Evolutionary conservation across 2,888 invertebrate genomes (phyloP).

Genomic region (Bellardia bayeri): DNA sequence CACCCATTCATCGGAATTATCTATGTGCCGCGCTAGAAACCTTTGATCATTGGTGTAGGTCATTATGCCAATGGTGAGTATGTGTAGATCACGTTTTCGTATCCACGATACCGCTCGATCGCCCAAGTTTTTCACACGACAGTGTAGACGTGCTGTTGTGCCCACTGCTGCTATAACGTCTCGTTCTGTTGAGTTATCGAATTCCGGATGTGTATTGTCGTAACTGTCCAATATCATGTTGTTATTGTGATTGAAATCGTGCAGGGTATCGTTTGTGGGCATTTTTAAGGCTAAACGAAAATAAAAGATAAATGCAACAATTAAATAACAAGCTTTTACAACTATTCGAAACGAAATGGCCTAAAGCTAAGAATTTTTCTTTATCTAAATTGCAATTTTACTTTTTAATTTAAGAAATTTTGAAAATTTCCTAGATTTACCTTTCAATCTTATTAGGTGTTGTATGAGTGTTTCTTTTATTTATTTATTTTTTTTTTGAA

Average conservation of each 20-base stretch:
- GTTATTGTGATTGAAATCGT: slow-evolving; percentile 72
- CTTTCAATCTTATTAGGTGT: too few species aligned
- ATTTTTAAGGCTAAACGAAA: slow-evolving; percentile 63
- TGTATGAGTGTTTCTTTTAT: not conserved
- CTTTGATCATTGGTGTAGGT: slow-evolving; percentile 91
- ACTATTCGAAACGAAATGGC: too few species aligned
- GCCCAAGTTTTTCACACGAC: slow-evolving; percentile 92
- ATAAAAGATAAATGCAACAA: not conserved
- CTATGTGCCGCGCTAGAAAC: slow-evolving; percentile 89
- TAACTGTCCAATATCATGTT: slow-evolving; percentile 80
- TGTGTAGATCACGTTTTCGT: slow-evolving; percentile 89
- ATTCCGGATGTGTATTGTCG: slow-evolving; percentile 87
- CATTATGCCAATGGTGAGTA: slow-evolving; percentile 89
- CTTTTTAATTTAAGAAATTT: too few species aligned
- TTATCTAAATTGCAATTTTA: too few species aligned
- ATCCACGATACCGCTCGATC: slow-evolving; percentile 94
- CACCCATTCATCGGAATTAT: slow-evolving; percentile 90
- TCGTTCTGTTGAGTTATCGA: slow-evolving; percentile 92
- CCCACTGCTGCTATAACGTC: slow-evolving; percentile 94
- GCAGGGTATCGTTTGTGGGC: slow-evolving; percentile 66
- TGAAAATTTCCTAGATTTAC: too few species aligned
- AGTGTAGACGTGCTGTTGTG: slow-evolving; percentile 93
- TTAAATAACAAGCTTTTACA: not conserved
- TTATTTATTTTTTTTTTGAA: not conserved
- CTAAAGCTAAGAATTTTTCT: too few species aligned